A percentile compares a stretch with the other conserved stretches of the same genome.
Evolutionary conservation across 2,888 invertebrate genomes (phyloP).

Genomic region (Aromia moschata): DNA sequence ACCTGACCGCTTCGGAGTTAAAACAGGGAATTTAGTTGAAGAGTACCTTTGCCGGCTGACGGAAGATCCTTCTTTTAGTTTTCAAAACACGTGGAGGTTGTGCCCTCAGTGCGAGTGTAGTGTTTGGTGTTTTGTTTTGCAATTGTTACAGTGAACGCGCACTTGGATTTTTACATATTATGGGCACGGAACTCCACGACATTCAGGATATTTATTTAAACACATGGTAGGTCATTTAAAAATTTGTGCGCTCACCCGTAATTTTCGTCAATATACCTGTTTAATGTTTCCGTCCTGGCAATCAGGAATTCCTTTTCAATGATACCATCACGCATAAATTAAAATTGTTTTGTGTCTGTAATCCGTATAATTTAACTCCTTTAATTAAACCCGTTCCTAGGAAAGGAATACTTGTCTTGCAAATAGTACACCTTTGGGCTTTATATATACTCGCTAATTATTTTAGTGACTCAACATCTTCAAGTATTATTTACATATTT

Average conservation of each 20-base stretch:
- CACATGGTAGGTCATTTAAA: slow-evolving; percentile 52
- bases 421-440: slow-evolving; percentile 20
- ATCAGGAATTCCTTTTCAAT: slow-evolving; percentile 22
- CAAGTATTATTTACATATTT: not conserved
- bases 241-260: slow-evolving; percentile 12
- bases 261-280: slow-evolving; percentile 12
- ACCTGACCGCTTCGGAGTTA: slow-evolving; percentile 62
- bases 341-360: slow-evolving; percentile 22
- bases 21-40: slow-evolving; percentile 60
- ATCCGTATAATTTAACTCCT: slow-evolving; percentile 24
- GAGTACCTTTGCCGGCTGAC: slow-evolving; percentile 58
- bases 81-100: slow-evolving; percentile 56
- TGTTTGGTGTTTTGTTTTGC: slow-evolving; percentile 48
- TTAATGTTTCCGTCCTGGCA: slow-evolving; percentile 15
- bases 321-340: slow-evolving; percentile 22
- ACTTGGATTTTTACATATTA: slow-evolving; percentile 39
- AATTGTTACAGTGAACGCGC: slow-evolving; percentile 41
- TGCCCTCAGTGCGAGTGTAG: slow-evolving; percentile 45
- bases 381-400: slow-evolving; percentile 23
- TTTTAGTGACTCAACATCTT: slow-evolving; percentile 6
- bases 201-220: slow-evolving; percentile 54
- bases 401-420: slow-evolving; percentile 18
- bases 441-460: slow-evolving; percentile 10
- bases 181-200: slow-evolving; percentile 44
- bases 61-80: slow-evolving; percentile 46